Conservation (phyloP, 1,140 invertebrate species). For the Drosophila varians region DNA sequence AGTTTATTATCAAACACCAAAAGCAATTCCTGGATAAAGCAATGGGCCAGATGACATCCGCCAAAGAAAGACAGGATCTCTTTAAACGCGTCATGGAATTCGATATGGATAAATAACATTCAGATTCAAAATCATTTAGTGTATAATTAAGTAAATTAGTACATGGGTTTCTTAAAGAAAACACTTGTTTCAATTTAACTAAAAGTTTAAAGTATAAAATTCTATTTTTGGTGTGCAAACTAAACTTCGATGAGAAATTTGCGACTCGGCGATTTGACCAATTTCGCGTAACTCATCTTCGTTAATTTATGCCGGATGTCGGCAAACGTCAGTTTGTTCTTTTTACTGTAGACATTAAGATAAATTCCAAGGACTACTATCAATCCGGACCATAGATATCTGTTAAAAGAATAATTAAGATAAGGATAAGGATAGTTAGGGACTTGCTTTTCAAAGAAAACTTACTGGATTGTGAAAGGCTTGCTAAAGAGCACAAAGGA, state of each 20-base stretch:
- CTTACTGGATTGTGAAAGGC: slow-evolving; percentile 96
- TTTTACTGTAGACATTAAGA: slow-evolving; percentile 94
- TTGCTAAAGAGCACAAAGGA: slow-evolving; percentile 97
- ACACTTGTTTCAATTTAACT: slow-evolving; percentile 50
- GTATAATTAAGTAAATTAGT: slow-evolving; percentile 59
- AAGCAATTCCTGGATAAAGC: slow-evolving; percentile 81
- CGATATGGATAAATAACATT: slow-evolving; percentile 64
- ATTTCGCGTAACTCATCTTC: slow-evolving; percentile 28
- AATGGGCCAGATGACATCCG: slow-evolving; percentile 77
- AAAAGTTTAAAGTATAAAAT: slow-evolving; percentile 6
- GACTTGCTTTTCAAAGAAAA: too few species aligned
- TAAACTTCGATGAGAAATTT: slow-evolving; percentile 80
- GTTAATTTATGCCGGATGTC: slow-evolving; percentile 65
- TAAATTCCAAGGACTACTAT: slow-evolving; percentile 95
- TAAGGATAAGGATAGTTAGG: too few species aligned
- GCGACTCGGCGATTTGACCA: slow-evolving; percentile 58
- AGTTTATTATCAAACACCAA: slow-evolving; percentile 89
- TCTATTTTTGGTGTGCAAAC: slow-evolving; percentile 52
- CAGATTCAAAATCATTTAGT: slow-evolving; percentile 7
- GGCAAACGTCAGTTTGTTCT: slow-evolving; percentile 83
- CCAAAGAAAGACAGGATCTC: slow-evolving; percentile 85
- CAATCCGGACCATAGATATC: slow-evolving; percentile 95
- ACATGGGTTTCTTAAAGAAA: slow-evolving; percentile 48
- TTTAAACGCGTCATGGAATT: slow-evolving; percentile 85
- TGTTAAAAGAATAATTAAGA: slow-evolving; percentile 84